phyloP scores from a whole-genome alignment of 1,140 invertebrate genomes.

The Galleria mellonella region DNA sequence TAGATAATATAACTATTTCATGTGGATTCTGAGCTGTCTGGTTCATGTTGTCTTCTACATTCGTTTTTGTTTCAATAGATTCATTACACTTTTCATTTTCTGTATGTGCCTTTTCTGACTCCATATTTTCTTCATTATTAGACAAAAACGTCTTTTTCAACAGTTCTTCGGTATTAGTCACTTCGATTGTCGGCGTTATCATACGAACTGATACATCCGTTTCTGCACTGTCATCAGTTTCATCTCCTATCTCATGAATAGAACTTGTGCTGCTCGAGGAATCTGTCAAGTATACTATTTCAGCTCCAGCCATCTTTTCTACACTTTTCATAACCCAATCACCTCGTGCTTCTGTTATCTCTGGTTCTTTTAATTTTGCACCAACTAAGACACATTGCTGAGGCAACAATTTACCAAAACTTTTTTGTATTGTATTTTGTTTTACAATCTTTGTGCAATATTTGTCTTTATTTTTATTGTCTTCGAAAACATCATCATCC shows the following conservation, averaged over 20 bases:
- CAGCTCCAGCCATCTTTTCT: slow-evolving; percentile 62
- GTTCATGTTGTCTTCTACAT: background rate
- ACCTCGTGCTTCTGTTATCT: slow-evolving; percentile 63
- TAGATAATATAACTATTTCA: slow-evolving; percentile 56
- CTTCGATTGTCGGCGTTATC: slow-evolving; percentile 68
- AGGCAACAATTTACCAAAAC: slow-evolving; percentile 37
- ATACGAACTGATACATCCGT: slow-evolving; percentile 61
- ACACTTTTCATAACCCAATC: slow-evolving; percentile 60
- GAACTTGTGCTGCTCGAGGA: slow-evolving; percentile 71
- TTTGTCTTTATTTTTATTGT: slow-evolving; percentile 16
- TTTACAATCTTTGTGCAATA: slow-evolving; percentile 4
- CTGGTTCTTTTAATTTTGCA: slow-evolving; percentile 64
- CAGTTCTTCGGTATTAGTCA: slow-evolving; percentile 57
- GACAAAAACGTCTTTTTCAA: slow-evolving; percentile 42
- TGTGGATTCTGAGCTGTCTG: slow-evolving; percentile 16
- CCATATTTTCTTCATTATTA: slow-evolving; percentile 8
- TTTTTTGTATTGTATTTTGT: slow-evolving; percentile 23
- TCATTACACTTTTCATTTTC: slow-evolving; percentile 1
- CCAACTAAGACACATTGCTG: slow-evolving; percentile 66
- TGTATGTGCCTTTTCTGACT: background rate
- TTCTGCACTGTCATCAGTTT: slow-evolving; percentile 44
- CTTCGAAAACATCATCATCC: slow-evolving; percentile 70
- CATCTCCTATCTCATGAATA: slow-evolving; percentile 54
- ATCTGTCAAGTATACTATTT: slow-evolving; percentile 70
- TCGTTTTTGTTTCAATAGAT: slow-evolving; percentile 10